Evolutionary conservation across 2,888 invertebrate genomes (phyloP), one percentile per base, ranked within the genome.

Genomic region (Myathropa florea): DNA sequence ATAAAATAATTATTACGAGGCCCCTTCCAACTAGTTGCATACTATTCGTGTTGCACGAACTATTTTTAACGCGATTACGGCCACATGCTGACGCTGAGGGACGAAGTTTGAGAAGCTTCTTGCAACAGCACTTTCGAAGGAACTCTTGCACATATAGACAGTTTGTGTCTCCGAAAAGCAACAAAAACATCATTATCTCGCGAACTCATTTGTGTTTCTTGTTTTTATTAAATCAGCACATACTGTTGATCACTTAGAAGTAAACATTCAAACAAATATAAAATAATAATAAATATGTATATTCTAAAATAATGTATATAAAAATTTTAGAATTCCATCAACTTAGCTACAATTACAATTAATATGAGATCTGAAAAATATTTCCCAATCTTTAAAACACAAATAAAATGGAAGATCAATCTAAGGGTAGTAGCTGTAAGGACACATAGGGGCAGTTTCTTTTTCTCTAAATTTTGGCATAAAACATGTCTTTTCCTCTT

Each of bases 281-380:
- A 26, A 57, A 57, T 63, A 83, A 72, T 63, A 63, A 72, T 78
- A 67, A 67, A 72, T 72, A 63, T 14, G 21, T 36, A 65, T 24
- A 75, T 57, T 63, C 46, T 67, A 77, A 68, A 46, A 70, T 61
- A 46, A 65, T 24, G 23, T 24, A 46, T 26, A 26, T 26, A 46
- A 26, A 65, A 4, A 46, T 57, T 71, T 79, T 65, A 75, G 71
- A 75, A 70, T 70, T 70, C 65, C 65, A 76, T 70, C 28, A 64
- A 75, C 83, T 83, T 75, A 75, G 73, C 80, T 83, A 83, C 83
- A 79, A 65, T 46, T 77, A 55, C 10, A 33, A 59, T 78, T 83
- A 78, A 79, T 72, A 77, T 85, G 85, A 85, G 85, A 85, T 85
- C 85, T 85, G 59, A 81, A 72, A 83, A 77, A 81, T 59, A 81